phyloP scores from a whole-genome alignment of 2,797 vertebrate genomes.

The Cryptoprocta ferox region DNA sequence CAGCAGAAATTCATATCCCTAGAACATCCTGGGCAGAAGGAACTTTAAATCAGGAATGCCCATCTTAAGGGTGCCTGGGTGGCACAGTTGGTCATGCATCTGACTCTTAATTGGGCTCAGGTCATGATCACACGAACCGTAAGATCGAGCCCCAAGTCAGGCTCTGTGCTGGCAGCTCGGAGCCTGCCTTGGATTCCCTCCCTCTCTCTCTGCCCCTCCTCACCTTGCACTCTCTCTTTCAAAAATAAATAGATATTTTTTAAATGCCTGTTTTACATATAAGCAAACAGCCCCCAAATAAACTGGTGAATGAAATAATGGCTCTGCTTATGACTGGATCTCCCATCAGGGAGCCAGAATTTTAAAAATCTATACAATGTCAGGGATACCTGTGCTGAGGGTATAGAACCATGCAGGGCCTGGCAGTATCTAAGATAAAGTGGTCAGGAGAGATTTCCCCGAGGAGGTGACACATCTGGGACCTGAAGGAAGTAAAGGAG shows the following conservation, averaged over 20 bases:
- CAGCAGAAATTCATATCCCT: conserved; percentile 3
- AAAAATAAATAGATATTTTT: too few species aligned
- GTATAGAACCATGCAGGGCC: background rate
- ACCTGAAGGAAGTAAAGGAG: background rate
- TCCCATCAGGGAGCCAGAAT: background rate
- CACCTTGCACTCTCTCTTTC: too few species aligned
- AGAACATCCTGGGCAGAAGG: background rate
- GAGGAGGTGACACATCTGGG: background rate
- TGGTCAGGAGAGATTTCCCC: background rate
- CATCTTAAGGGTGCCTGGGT: background rate
- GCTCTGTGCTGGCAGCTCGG: too few species aligned
- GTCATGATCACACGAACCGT: too few species aligned
- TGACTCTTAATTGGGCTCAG: too few species aligned
- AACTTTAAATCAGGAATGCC: background rate
- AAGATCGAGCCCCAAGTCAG: too few species aligned
- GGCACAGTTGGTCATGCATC: too few species aligned
- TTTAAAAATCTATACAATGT: background rate
- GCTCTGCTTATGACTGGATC: background rate
- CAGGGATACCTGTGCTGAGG: background rate
- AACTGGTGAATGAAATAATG: conserved; percentile 15
- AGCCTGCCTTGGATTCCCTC: too few species aligned
- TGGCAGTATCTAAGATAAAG: background rate
- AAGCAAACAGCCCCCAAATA: background rate
- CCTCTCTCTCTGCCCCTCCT: too few species aligned
- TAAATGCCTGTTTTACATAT: background rate